Percentiles rank a stretch among this genome's conserved stretches.
Evolutionary conservation across 1,140 invertebrate species (phyloP).

Genomic region (Drosophila nannoptera): DNA sequence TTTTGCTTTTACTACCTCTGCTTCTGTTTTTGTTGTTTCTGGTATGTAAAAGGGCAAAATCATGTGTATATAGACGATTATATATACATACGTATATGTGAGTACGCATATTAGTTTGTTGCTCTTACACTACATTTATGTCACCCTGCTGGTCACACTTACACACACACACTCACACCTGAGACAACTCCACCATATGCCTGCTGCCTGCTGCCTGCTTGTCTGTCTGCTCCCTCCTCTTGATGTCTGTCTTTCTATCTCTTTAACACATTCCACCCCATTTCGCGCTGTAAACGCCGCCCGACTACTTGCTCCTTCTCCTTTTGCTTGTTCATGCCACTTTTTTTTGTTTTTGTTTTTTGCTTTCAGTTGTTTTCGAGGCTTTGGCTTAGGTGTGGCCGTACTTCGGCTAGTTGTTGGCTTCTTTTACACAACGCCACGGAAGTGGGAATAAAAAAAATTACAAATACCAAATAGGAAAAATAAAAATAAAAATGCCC

Average conservation of each 20-base stretch:
- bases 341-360: conserved; percentile 44
- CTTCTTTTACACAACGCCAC: conserved; percentile 51
- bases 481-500: conserved; percentile 44
- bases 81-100: background rate
- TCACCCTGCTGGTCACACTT: conserved; percentile 57
- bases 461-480: background rate
- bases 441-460: conserved; percentile 55
- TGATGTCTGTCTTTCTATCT: conserved; percentile 46
- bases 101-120: conserved; percentile 39
- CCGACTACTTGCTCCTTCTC: conserved; percentile 20
- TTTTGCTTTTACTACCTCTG: conserved; percentile 50
- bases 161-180: conserved; percentile 58
- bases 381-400: conserved; percentile 68
- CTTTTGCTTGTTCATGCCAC: conserved; percentile 13
- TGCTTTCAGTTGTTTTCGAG: conserved; percentile 54
- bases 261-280: conserved; percentile 68
- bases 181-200: conserved; percentile 71
- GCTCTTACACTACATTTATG: conserved; percentile 55
- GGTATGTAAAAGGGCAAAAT: conserved; percentile 49
- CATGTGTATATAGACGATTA: conserved; percentile 16
- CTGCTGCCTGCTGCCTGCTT: conserved; percentile 38
- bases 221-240: conserved; percentile 6
- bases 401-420: conserved; percentile 57
- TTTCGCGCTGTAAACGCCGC: conserved; percentile 37
- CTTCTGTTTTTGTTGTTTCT: conserved; percentile 40